These are phyloP conservation scores for Caenorhabditis virilis DNA, from an alignment of 2,888 invertebrate genomes.

Conservation along the genomic window DNA sequence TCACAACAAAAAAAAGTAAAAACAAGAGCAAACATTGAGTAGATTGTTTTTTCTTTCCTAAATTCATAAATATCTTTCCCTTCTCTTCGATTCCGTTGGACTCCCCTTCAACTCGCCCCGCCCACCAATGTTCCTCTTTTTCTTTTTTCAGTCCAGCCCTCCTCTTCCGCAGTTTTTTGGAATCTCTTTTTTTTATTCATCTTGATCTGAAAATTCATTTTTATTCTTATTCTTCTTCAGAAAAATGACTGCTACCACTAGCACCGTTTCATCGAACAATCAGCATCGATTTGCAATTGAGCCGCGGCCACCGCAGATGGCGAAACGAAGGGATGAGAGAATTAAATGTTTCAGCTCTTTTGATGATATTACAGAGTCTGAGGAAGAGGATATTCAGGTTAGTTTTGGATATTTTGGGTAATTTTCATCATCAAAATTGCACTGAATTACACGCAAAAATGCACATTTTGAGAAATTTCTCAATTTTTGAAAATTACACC, in stretches of 20 bases:
- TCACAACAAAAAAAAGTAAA: too few species aligned
- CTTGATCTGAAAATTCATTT: too few species aligned
- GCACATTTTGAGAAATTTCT: not conserved
- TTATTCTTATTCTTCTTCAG: too few species aligned
- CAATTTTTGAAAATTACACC: not conserved
- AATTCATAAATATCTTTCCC: too few species aligned
- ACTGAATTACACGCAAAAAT: not conserved
- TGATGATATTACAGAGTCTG: conserved; percentile 47
- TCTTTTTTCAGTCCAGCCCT: too few species aligned
- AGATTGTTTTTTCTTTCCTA: too few species aligned
- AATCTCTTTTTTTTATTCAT: too few species aligned
- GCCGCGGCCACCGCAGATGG: conserved; percentile 22
- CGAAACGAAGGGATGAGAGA: conserved; percentile 38
- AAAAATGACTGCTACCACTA: conserved; percentile 15
- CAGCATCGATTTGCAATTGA: conserved; percentile 27
- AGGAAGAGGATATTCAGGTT: conserved; percentile 47
- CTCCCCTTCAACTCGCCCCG: too few species aligned
- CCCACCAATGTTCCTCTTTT: too few species aligned
- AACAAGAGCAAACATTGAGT: too few species aligned
- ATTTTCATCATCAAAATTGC: not conserved
- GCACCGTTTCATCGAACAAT: conserved; percentile 20
- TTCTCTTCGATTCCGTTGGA: too few species aligned
- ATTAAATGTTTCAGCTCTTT: conserved; percentile 43
- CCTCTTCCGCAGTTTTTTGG: too few species aligned
- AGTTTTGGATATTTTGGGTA: not conserved